phyloP scores from a whole-genome alignment of 2,797 vertebrate genomes.

The Emydoidea blandingii region DNA sequence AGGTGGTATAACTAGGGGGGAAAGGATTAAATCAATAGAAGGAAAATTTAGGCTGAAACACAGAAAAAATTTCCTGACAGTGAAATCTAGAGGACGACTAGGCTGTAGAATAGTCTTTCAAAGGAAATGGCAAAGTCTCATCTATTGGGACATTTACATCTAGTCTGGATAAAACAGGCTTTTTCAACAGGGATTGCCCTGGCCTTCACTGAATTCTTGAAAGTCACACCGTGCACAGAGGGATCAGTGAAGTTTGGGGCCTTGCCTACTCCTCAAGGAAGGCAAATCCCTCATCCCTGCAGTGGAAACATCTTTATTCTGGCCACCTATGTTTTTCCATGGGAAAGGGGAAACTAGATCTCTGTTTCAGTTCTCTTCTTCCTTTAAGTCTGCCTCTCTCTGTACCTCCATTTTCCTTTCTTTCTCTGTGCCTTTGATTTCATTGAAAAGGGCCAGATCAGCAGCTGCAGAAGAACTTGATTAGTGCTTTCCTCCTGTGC shows the following conservation, averaged over 20 bases:
- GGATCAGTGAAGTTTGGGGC: neutral
- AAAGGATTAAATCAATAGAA: slow-evolving; percentile 22
- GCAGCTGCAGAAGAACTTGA: slow-evolving; percentile 27
- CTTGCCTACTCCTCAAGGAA: slow-evolving; percentile 60
- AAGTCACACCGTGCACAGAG: neutral
- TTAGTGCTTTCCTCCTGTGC: neutral
- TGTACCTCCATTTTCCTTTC: neutral
- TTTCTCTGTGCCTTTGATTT: neutral
- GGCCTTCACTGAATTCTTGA: slow-evolving; percentile 51
- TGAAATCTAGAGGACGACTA: accelerated
- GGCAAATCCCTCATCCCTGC: slow-evolving; percentile 25
- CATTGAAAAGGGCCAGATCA: neutral
- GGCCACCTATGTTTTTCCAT: neutral
- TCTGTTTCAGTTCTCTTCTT: neutral
- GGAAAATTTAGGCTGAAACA: neutral
- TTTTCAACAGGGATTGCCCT: slow-evolving; percentile 11
- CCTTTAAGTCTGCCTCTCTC: accelerated
- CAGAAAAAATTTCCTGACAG: neutral
- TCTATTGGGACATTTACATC: slow-evolving; percentile 32
- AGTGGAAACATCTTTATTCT: slow-evolving; percentile 54
- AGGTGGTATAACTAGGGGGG: neutral
- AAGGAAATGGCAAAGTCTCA: slow-evolving; percentile 1
- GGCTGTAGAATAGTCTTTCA: neutral
- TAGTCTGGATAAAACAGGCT: slow-evolving; percentile 39
- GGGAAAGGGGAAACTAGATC: neutral